Conservation (phyloP, 2,113 vertebrate species). For the Oryzias celebensis region DNA sequence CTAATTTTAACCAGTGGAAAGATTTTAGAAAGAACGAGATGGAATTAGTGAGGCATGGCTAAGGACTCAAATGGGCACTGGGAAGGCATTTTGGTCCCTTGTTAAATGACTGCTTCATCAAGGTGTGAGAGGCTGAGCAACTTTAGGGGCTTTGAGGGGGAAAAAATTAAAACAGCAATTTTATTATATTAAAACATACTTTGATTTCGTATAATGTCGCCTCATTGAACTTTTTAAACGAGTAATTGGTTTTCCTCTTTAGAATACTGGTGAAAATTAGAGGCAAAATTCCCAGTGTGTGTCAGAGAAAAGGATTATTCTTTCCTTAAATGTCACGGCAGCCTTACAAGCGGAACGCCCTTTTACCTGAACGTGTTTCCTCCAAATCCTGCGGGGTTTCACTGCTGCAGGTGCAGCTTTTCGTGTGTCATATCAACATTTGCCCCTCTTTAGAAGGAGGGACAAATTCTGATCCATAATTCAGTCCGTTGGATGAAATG, state of each 20-base stretch:
- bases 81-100: constrained; percentile 62
- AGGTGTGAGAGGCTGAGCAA: constrained; percentile 57
- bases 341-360: constrained; percentile 22
- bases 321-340: constrained; percentile 44
- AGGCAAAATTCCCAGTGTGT: constrained; percentile 7
- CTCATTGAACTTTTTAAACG: constrained; percentile 27
- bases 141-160: constrained; percentile 22
- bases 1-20: constrained; percentile 78
- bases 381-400: constrained; percentile 19
- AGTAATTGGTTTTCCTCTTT: constrained; percentile 4
- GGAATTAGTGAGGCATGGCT: constrained; percentile 75
- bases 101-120: constrained; percentile 72
- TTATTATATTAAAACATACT: constrained; percentile 44
- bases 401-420: constrained; percentile 31
- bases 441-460: constrained; percentile 65
- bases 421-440: constrained; percentile 57
- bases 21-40: constrained; percentile 71
- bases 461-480: constrained; percentile 68
- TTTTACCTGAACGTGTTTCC: constrained; percentile 48
- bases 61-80: constrained; percentile 67
- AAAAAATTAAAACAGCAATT: constrained; percentile 52
- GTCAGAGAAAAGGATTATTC: constrained; percentile 8
- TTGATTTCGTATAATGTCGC: constrained; percentile 43
- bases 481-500: constrained; percentile 65
- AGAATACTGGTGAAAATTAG: constrained; percentile 6